phyloP scores from a whole-genome alignment of 2,113 vertebrate species.

The Ailuropoda melanoleuca region DNA sequence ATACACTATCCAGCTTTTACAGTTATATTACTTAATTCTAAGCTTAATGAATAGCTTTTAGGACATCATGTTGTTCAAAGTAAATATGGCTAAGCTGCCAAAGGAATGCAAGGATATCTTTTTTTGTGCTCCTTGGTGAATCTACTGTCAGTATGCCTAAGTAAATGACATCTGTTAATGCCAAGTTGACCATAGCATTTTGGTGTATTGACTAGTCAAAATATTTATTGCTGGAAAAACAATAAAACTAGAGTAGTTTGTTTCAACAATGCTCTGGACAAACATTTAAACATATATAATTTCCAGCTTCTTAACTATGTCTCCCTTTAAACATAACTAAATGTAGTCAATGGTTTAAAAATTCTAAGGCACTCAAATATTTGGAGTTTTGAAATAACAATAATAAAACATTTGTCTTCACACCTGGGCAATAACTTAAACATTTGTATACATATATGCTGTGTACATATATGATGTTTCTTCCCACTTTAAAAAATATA shows the following conservation, averaged over 20 bases:
- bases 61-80: constrained; percentile 35
- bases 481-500: background rate
- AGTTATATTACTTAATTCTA: constrained; percentile 67
- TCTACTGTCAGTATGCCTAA: background rate
- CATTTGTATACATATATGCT: background rate
- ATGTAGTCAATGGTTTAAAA: background rate
- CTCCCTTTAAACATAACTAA: background rate
- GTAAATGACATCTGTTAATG: constrained; percentile 65
- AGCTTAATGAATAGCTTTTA: constrained; percentile 58
- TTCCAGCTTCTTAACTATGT: background rate
- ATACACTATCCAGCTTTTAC: constrained; percentile 45
- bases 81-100: constrained; percentile 41
- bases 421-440: background rate
- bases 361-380: background rate
- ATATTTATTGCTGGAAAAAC: constrained; percentile 30
- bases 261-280: background rate
- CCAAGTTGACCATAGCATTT: constrained; percentile 53
- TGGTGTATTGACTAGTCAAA: constrained; percentile 1
- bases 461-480: background rate
- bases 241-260: background rate
- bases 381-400: background rate
- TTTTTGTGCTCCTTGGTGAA: constrained; percentile 26
- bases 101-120: constrained; percentile 41
- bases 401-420: background rate
- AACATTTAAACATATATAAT: constrained; percentile 27